Base-by-base conservation (phyloP, 2,888 invertebrate genomes). In the Pseudococcus longispinus region DNA sequence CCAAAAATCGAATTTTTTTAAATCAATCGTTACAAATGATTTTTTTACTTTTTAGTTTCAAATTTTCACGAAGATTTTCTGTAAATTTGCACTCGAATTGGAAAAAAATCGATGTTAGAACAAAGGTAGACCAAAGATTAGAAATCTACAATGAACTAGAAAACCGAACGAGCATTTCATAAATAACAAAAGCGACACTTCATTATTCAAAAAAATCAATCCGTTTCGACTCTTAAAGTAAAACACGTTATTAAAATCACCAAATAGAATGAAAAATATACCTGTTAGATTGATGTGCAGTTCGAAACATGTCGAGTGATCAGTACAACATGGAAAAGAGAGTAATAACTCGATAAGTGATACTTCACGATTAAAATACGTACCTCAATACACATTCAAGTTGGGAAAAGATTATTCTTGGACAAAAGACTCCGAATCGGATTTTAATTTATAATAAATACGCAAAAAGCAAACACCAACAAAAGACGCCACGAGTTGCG, bases 401-500 rank as follows among this genome's bases (percentile, higher is more conserved):
- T 18, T 29, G 5, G 15, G 42, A 8, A n/a, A 37, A 37, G 37
- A 37, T 37, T 9, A 6, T 9, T 80, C 20, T 42, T 8, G 37
- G 42, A 80, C 37, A 32, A 80, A 80, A 80, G 77, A 32, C 11
- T 13, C 32, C 42, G 23, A 42, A 80, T 80, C n/a, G 77, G 42
- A 80, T 80, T 42, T 11, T 80, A 80, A 65, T 60, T 60, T 18
- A 42, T 15, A 42, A 84, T 84, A 84, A 51, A 32, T 84, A 84
- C 55, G 46, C 37, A 84, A 84, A 84, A 84, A 44, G 32, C 65
- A 15, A 37, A 84, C 65, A 84, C 65, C 15, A 37, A 84, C 65
- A 84, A 65, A 84, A 84, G 37, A 65, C 46, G 65, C 60, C 42
- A 84, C 84, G 70, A 84, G 84, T 65, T 60, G 32, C 18, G 65